A percentile compares a stretch with the other conserved stretches of the same genome.
Evolutionary conservation across 1,140 invertebrate genomes (phyloP).

Genomic region (Brachionus sp.): DNA sequence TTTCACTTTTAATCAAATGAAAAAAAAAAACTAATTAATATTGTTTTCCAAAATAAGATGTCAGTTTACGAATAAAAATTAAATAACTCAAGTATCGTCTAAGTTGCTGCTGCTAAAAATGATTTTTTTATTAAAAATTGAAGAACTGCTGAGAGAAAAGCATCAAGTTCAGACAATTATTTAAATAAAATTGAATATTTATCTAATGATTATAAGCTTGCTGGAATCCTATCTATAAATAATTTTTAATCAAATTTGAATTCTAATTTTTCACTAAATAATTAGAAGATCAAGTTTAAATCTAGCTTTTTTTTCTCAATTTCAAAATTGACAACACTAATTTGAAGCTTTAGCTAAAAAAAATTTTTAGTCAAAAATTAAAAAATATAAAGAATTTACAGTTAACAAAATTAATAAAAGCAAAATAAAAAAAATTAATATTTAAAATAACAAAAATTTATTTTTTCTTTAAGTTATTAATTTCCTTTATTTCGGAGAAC

Average conservation of each 20-base stretch:
- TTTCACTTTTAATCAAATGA: too few species aligned
- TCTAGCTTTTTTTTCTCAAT: neutral
- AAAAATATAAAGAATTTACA: neutral
- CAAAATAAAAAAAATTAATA: neutral
- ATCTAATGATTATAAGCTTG: neutral
- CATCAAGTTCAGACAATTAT: neutral
- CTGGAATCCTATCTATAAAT: neutral
- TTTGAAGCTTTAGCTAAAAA: neutral
- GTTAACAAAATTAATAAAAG: neutral
- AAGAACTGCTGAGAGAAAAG: neutral
- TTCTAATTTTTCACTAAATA: neutral
- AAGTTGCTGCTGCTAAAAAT: neutral
- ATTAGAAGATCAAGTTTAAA: neutral
- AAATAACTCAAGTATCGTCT: neutral
- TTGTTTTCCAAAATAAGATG: neutral
- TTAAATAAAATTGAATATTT: neutral
- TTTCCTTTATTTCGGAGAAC: neutral
- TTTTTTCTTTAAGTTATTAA: neutral
- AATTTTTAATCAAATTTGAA: neutral
- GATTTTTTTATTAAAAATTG: neutral
- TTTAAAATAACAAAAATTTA: neutral
- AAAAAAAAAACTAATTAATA: neutral
- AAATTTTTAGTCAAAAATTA: too few species aligned
- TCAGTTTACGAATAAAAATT: neutral
- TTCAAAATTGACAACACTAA: neutral